Percentiles rank a stretch among this genome's conserved stretches.
Conservation (phyloP, 2,797 vertebrate genomes). For the Eidolon dupreanum region DNA sequence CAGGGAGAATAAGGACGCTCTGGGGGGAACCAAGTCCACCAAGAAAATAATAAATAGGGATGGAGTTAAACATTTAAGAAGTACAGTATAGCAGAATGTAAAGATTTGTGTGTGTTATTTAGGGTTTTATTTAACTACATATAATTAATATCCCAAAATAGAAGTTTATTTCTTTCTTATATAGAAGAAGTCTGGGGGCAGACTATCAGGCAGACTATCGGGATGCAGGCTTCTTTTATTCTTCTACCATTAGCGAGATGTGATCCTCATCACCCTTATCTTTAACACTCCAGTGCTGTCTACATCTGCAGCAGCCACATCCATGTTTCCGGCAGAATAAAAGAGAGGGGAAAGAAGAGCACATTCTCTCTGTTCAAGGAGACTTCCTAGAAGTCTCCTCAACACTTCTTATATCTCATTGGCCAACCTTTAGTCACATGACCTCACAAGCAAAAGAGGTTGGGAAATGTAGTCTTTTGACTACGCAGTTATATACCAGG, state of each 20-base stretch:
- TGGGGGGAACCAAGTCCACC: background rate
- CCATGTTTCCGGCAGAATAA: background rate
- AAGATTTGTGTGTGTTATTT: background rate
- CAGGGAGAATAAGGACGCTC: background rate
- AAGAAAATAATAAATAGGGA: background rate
- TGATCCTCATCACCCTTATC: background rate
- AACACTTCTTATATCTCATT: background rate
- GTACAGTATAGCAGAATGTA: background rate
- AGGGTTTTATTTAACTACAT: conserved; percentile 21
- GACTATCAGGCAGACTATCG: background rate
- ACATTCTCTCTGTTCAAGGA: background rate
- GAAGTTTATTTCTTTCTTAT: conserved; percentile 2
- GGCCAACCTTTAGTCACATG: background rate
- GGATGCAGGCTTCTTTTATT: background rate
- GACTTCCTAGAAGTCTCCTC: background rate
- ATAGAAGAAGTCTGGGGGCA: background rate
- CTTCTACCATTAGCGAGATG: background rate
- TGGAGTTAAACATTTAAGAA: background rate
- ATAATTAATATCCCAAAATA: background rate
- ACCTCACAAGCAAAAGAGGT: background rate
- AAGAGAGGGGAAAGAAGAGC: background rate
- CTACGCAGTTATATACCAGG: background rate
- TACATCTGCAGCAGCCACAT: background rate
- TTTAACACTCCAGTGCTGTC: background rate
- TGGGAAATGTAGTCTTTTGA: conserved; percentile 12